Percentiles rank a stretch among this genome's conserved stretches.
phyloP scores from a whole-genome alignment of 2,888 invertebrate genomes.

The Amphipyra tragopoginis region DNA sequence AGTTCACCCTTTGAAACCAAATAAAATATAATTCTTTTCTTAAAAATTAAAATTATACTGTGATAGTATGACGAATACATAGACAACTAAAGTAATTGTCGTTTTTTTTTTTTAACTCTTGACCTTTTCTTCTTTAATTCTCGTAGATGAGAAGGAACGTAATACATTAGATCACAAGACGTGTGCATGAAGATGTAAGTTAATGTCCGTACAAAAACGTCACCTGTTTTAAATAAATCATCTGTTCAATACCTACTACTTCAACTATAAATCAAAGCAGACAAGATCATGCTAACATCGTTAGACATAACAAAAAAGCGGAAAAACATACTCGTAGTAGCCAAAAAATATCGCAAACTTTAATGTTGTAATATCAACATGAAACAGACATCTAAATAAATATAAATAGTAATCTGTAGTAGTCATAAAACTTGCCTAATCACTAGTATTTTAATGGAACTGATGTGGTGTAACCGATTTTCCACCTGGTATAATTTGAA shows the following conservation, averaged over 20 bases:
- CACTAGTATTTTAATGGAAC: slow-evolving; percentile 16
- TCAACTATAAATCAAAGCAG: neutral
- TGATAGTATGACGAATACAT: too few species aligned
- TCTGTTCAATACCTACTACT: neutral
- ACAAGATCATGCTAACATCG: slow-evolving; percentile 10
- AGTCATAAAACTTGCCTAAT: slow-evolving; percentile 28
- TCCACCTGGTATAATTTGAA: slow-evolving; percentile 24
- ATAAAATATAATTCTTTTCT: too few species aligned
- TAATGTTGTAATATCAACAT: slow-evolving; percentile 15
- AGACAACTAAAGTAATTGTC: too few species aligned
- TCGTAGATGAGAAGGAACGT: too few species aligned
- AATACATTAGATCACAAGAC: too few species aligned
- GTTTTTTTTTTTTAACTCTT: too few species aligned
- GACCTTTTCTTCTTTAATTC: too few species aligned
- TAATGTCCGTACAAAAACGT: neutral
- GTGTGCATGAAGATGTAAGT: too few species aligned
- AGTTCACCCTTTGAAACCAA: too few species aligned
- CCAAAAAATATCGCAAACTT: slow-evolving; percentile 13
- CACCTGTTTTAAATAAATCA: neutral
- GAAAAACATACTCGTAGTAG: slow-evolving; percentile 11
- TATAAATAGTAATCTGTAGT: slow-evolving; percentile 22
- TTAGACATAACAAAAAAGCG: slow-evolving; percentile 17
- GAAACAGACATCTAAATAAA: slow-evolving; percentile 13
- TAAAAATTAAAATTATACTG: too few species aligned
- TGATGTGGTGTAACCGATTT: slow-evolving; percentile 21